Evolutionary conservation across 1,140 invertebrate genomes (phyloP), one percentile per base, ranked within the genome.

Genomic region (Solen grandis): DNA sequence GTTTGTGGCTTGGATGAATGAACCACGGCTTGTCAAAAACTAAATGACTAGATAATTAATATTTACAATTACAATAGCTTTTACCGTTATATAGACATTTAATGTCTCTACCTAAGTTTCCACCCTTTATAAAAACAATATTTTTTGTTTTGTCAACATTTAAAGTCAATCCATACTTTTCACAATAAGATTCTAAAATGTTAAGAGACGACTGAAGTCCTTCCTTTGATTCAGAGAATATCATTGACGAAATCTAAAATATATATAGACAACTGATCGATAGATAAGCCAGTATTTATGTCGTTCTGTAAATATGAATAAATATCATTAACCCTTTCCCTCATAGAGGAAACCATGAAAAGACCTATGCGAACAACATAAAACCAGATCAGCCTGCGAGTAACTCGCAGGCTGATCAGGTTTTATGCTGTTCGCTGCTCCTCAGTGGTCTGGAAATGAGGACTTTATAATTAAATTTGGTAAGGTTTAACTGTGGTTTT

Each of bases 221-320:
- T n/a, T n/a, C n/a, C n/a, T n/a, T n/a, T n/a, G n/a, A n/a, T n/a
- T n/a, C n/a, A n/a, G n/a, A n/a, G n/a, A n/a, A n/a, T n/a, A n/a
- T n/a, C n/a, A n/a, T n/a, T n/a, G n/a, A n/a, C n/a, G n/a, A n/a
- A n/a, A n/a, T n/a, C n/a, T n/a, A n/a, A n/a, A n/a, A n/a, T n/a
- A n/a, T n/a, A n/a, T n/a, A n/a, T n/a, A n/a, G n/a, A n/a, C n/a
- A 66, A 66, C 36, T 65, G 62, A 35, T 33, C 8, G 19, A 65
- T 27, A 31, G 62, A 65, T 65, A n/a, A n/a, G n/a, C n/a, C n/a
- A n/a, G n/a, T n/a, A n/a, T n/a, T n/a, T n/a, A n/a, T n/a, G n/a
- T n/a, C 62, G 14, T 33, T 14, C 25, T 65, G 62, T 33, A 65
- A 31, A 38, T 29, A 38, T 33, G 38, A 65, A 22, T 65, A 29